Base-by-base conservation (phyloP, 2,888 invertebrate species). In the Dryococelus australis region DNA sequence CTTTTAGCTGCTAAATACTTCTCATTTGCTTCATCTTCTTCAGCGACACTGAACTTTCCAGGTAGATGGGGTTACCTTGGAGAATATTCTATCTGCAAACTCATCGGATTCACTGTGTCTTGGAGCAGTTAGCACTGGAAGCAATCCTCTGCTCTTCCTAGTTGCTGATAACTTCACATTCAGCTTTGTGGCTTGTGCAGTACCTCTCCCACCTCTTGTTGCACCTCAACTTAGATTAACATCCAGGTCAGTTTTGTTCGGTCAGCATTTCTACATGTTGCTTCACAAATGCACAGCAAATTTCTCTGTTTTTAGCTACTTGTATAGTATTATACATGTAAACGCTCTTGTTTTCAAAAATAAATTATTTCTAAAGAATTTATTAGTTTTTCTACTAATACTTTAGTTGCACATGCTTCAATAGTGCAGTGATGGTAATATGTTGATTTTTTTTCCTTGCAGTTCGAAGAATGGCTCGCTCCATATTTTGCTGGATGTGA, bases 121-220 rank as follows among this genome's bases (percentile, higher is more conserved):
- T 65, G 65, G 65, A n/a, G 65, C 65, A 65, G 65, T 65, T 16
- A 65, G 8, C 20, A 24, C 65, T 65, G 65, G 65, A 65, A 65
- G 65, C 65, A 65, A 65, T 24, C 65, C 65, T 5, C 8, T n/a
- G 16, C n/a, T 24, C 2, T 65, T 65, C 65, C 24, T 65, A 20
- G 65, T 65, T 16, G 24, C 65, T 65, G 24, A 24, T 65, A 65
- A 65, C 16, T 65, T 65, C 65, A 65, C 10, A 65, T 65, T 65
- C n/a, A 65, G n/a, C 65, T 83, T 35, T 28, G 35, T 83, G 83
- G 83, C 83, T 35, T 83, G 83, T 13, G 83, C 35, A 83, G 26
- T 83, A 35, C 83, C 83, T 0, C 8, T 65, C n/a, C 20, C 65
- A 1, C 16, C 65, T 12, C 10, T 47, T 8, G n/a, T 65, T 65